Conservation (phyloP, 2,797 vertebrate genomes). For the Coracias cyanogaster region DNA sequence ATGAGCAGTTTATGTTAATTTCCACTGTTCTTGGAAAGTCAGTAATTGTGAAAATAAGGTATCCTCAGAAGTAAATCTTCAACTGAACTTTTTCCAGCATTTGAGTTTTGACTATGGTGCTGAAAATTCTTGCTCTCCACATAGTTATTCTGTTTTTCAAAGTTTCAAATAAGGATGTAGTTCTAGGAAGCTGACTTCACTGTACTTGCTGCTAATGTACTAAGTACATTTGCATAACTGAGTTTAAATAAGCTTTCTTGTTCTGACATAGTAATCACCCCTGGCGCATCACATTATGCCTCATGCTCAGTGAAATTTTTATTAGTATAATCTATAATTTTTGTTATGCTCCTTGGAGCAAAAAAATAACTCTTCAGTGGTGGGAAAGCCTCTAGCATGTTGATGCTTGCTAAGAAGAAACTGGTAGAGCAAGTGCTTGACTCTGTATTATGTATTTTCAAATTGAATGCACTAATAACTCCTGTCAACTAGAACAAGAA, state of each 20-base stretch:
- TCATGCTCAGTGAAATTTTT: not conserved
- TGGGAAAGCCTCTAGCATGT: not conserved
- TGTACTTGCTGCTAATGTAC: not conserved
- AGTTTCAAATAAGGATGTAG: not conserved
- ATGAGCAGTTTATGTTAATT: not conserved
- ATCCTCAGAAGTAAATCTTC: not conserved
- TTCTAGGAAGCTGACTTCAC: not conserved
- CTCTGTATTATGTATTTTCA: not conserved
- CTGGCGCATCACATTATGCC: not conserved
- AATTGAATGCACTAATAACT: not conserved
- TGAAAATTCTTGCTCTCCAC: not conserved
- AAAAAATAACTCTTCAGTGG: not conserved
- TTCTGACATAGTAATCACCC: not conserved
- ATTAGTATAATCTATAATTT: not conserved
- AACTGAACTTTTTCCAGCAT: not conserved
- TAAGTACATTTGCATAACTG: not conserved
- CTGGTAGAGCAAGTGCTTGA: not conserved
- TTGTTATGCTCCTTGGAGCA: not conserved
- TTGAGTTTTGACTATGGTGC: not conserved
- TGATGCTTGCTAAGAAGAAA: not conserved
- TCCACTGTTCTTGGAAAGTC: not conserved
- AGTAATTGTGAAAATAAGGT: not conserved
- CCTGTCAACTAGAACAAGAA: not conserved
- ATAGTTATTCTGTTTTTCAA: not conserved
- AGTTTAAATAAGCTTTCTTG: not conserved